Conservation (phyloP, 2,113 vertebrate genomes). For the Atrichornis clamosus region DNA sequence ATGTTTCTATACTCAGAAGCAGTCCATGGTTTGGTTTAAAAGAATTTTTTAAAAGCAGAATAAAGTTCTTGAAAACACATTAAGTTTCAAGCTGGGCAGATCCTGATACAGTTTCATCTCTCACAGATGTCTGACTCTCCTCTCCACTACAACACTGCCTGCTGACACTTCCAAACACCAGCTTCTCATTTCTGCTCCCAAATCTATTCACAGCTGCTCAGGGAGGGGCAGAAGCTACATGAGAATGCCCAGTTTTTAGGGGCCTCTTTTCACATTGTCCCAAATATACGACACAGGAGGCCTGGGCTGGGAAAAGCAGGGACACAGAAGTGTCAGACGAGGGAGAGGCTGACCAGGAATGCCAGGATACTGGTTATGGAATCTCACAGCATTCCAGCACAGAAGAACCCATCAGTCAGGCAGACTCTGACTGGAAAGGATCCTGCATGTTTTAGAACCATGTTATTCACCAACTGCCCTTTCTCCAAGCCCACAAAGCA, state of each 20-base stretch:
- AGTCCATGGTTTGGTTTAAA: not conserved
- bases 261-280: constrained; percentile 4
- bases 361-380: not conserved
- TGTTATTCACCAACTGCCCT: not conserved
- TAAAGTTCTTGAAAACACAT: not conserved
- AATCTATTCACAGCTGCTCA: not conserved
- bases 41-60: not conserved
- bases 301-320: not conserved
- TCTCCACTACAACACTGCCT: not conserved
- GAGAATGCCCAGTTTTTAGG: not conserved
- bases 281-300: not conserved
- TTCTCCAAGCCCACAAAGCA: not conserved
- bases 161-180: not conserved
- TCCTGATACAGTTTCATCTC: not conserved
- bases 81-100: not conserved
- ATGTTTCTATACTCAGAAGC: not conserved
- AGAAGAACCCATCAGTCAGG: not conserved
- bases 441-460: not conserved
- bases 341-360: constrained; percentile 1
- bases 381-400: not conserved
- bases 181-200: not conserved
- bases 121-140: not conserved
- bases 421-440: not conserved
- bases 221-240: not conserved
- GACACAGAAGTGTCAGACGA: not conserved